A percentile compares a stretch with the other conserved stretches of the same genome.
Evolutionary conservation across 92 coral and sea anemone genomes (phyloP).

Genomic region (Metridium senile): DNA sequence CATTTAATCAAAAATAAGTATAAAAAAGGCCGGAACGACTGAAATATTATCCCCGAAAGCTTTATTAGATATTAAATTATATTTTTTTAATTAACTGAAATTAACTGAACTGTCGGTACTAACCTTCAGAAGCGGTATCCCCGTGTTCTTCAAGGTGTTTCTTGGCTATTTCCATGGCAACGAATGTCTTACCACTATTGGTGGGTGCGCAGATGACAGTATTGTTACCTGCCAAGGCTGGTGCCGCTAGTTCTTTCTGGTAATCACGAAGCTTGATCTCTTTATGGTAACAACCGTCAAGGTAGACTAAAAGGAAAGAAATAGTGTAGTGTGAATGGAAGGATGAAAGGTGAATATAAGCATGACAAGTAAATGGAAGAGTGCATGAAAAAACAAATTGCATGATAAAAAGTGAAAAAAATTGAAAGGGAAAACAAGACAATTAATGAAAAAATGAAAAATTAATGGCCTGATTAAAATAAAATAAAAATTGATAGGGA

Average conservation of each 20-base stretch:
- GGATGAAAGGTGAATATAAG: background rate
- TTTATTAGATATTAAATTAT: too few species aligned
- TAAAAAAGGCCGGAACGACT: too few species aligned
- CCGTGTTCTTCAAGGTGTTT: constrained; percentile 50
- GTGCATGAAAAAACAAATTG: too few species aligned
- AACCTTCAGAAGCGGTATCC: background rate
- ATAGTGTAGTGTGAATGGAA: background rate
- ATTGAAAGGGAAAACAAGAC: too few species aligned
- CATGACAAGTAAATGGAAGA: background rate
- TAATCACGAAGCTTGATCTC: constrained; percentile 60
- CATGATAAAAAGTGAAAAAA: too few species aligned
- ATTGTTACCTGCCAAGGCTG: constrained; percentile 77
- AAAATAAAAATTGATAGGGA: background rate
- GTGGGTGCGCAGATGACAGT: constrained; percentile 95
- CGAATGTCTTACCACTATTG: constrained; percentile 88
- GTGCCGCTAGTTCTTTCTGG: constrained; percentile 78
- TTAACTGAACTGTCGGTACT: background rate
- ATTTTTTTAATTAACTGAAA: too few species aligned
- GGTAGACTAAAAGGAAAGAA: background rate
- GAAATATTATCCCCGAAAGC: too few species aligned
- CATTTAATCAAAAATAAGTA: too few species aligned
- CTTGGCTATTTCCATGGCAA: constrained; percentile 77
- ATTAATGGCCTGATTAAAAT: too few species aligned
- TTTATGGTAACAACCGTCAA: constrained; percentile 13
- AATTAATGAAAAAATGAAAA: too few species aligned